Percentiles rank a stretch among this genome's conserved stretches.
phyloP scores from a whole-genome alignment of 2,797 vertebrate species.

The Melanotaenia parkinsoni region DNA sequence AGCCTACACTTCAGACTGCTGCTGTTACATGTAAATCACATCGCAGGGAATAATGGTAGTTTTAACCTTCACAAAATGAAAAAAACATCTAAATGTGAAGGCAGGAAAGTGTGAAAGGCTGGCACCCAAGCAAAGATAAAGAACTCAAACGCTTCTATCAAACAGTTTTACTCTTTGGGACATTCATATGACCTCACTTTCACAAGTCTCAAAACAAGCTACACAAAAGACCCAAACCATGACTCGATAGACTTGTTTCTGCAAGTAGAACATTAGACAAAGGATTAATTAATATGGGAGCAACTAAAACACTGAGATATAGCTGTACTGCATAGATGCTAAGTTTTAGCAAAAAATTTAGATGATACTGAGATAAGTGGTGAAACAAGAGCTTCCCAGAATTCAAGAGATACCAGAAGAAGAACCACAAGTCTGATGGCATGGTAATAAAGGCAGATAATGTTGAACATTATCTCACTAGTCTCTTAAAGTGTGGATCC shows the following conservation, averaged over 20 bases:
- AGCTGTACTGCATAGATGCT: background rate
- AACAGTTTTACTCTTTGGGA: slow-evolving; percentile 24
- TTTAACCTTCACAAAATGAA: slow-evolving; percentile 42
- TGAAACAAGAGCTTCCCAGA: background rate
- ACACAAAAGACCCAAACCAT: slow-evolving; percentile 3
- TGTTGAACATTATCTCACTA: background rate
- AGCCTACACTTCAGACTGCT: slow-evolving; percentile 54
- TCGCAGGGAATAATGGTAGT: slow-evolving; percentile 31
- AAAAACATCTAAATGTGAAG: slow-evolving; percentile 9
- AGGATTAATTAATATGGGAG: slow-evolving; percentile 17
- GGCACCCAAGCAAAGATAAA: slow-evolving; percentile 1
- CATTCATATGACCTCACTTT: slow-evolving; percentile 19
- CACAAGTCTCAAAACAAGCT: slow-evolving; percentile 4
- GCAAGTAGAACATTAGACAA: background rate
- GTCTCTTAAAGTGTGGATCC: background rate
- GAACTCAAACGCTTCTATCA: background rate
- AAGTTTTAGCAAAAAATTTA: background rate
- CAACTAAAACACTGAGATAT: background rate
- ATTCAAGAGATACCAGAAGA: background rate
- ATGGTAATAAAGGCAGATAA: background rate
- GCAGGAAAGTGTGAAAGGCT: slow-evolving; percentile 5
- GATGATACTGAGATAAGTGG: background rate
- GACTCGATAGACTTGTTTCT: slow-evolving; percentile 3
- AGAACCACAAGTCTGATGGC: background rate
- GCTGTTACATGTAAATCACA: slow-evolving; percentile 34